These are phyloP conservation scores for Ornithoptera alexandrae DNA, from an alignment of 2,888 invertebrate species.

Conservation along the genomic window DNA sequence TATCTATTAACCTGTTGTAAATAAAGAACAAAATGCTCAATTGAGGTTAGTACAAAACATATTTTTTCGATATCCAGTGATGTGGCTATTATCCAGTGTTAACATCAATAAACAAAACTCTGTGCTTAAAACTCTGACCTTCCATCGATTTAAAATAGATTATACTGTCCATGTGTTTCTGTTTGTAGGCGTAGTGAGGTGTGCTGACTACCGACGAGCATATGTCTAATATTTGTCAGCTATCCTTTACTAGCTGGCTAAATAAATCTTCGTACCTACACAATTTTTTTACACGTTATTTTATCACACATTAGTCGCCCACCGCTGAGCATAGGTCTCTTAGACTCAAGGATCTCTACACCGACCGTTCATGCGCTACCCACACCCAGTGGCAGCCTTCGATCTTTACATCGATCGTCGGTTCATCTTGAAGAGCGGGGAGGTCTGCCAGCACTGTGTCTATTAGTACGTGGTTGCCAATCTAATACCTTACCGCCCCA, in stretches of 20 bases:
- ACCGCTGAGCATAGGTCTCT: no score
- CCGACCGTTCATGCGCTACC: no score
- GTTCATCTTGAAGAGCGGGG: no score
- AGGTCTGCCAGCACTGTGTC: no score
- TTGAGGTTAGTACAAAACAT: not conserved
- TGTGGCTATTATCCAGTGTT: slow-evolving; percentile 33
- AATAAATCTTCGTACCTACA: not conserved
- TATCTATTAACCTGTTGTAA: no score
- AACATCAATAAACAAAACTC: slow-evolving; percentile 41
- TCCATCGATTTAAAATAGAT: slow-evolving; percentile 75
- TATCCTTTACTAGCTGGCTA: slow-evolving; percentile 4
- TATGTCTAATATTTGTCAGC: slow-evolving; percentile 4
- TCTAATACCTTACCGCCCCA: no score
- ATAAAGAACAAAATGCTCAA: no score
- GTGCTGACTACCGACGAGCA: slow-evolving; percentile 21
- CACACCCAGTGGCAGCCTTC: no score
- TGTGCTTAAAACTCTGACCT: slow-evolving; percentile 59
- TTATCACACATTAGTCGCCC: no score
- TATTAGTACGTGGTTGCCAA: no score
- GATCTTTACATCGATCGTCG: no score
- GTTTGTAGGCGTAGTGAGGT: slow-evolving; percentile 32
- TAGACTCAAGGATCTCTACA: no score
- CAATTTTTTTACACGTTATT: not conserved
- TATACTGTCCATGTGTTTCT: slow-evolving; percentile 38
- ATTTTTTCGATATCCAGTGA: not conserved